Evolutionary conservation across 1,140 invertebrate species (phyloP), one percentile per base, ranked within the genome.

Genomic region (Pseudoatta argentina): DNA sequence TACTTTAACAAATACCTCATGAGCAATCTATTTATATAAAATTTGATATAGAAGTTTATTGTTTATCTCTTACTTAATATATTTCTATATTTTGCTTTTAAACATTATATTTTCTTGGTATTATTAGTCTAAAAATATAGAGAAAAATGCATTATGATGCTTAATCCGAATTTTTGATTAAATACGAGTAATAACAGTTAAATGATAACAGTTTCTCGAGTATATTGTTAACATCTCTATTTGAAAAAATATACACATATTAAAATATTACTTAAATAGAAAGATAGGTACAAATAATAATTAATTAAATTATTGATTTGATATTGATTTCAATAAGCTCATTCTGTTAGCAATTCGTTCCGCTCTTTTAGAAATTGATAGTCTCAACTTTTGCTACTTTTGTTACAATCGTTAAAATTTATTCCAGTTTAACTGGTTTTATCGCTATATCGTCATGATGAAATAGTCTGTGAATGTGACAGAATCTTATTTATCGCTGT

Each of bases 351-450:
- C 3, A 27, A 66, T 66, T 66, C 16, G 16, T 30, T 7, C 18
- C 27, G 16, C 7, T 44, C 39, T 64, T 34, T 64, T 7, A 27
- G 63, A 64, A 5, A 16, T 0, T 64, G n/a, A 34, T 7, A 1
- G 4, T 6, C 30, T 64, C 3, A 30, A 16, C 27, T 64, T 8
- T 64, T 39, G 2, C 8, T 44, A 44, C 8, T 44, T 44, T 12
- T 12, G 8, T 44, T 44, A 44, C 8, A 44, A 44, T 44, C 3
- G 39, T 63, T 24, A 57, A 59, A 59, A 10, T 44, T 18, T 39
- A 66, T 76, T 53, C 27, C 39, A 44, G 16, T 75, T 44, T 44
- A 66, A 76, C 82, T 48, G 59, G 71, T 85, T 76, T 85, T 21
- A 27, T 27, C 59, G 21, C 18, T 24, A 24, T 3, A 73, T 83